A percentile compares a stretch with the other conserved stretches of the same genome.
Conservation (phyloP, 1,140 invertebrate species). For the Pygmarrhopalites habei region DNA sequence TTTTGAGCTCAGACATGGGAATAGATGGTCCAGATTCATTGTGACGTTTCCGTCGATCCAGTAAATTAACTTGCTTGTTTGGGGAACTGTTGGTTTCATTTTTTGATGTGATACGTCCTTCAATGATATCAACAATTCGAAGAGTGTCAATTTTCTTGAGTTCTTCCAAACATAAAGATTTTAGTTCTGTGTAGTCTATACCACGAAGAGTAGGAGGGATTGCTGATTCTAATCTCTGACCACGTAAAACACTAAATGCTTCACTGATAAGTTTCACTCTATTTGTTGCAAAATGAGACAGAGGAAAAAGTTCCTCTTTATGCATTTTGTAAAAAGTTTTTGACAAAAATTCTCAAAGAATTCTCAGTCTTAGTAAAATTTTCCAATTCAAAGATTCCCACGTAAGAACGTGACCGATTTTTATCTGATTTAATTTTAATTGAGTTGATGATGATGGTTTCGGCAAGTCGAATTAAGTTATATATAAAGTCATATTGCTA, state of each 20-base stretch:
- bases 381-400: too few species aligned
- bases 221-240: background rate
- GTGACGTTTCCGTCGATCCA: background rate
- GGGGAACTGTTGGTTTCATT: background rate
- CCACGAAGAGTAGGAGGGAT: background rate
- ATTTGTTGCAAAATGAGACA: slow-evolving; percentile 7
- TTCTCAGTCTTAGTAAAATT: too few species aligned
- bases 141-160: slow-evolving; percentile 8
- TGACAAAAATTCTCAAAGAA: too few species aligned
- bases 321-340: too few species aligned
- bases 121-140: slow-evolving; percentile 3
- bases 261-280: background rate
- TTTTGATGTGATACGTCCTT: background rate
- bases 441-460: too few species aligned
- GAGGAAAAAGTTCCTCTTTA: slow-evolving; percentile 8
- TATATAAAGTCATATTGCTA: too few species aligned
- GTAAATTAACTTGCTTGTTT: background rate
- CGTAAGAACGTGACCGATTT: too few species aligned
- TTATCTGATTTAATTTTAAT: too few species aligned
- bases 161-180: slow-evolving; percentile 2
- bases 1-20: background rate
- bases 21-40: background rate
- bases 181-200: background rate
- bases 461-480: too few species aligned
- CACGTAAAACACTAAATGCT: background rate